Conservation (phyloP, 2,797 vertebrate species). For the Muscicapa striata region DNA sequence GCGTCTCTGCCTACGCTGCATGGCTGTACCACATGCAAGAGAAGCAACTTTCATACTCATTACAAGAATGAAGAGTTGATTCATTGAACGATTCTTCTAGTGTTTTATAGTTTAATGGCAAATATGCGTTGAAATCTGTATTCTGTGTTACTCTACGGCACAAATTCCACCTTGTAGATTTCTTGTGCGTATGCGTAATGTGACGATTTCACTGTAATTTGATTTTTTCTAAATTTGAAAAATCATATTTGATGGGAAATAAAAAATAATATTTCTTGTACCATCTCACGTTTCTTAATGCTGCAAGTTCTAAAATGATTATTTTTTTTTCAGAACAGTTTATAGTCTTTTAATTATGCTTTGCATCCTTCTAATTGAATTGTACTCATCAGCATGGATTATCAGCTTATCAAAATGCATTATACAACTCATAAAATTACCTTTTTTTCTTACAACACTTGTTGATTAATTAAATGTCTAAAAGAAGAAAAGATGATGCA, state of each 20-base stretch:
- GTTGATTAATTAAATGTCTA: neutral
- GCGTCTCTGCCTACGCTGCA: too few relatives aligned
- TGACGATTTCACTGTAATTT: neutral
- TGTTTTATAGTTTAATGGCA: neutral
- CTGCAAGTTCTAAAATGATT: neutral
- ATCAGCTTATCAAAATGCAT: neutral
- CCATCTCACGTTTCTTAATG: neutral
- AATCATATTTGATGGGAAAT: neutral
- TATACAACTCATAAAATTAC: neutral
- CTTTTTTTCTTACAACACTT: neutral
- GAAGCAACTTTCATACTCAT: neutral
- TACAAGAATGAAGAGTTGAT: neutral
- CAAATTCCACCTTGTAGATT: neutral
- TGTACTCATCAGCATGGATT: neutral
- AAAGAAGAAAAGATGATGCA: neutral
- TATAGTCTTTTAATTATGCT: neutral
- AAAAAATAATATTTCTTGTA: neutral
- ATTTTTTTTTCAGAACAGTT: neutral
- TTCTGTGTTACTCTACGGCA: neutral
- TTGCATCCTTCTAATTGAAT: neutral
- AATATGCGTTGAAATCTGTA: neutral
- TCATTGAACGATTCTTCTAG: neutral
- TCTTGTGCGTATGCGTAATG: neutral
- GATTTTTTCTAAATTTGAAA: neutral
- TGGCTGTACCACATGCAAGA: neutral